These are phyloP conservation scores for Triplophysa tibetana DNA, from an alignment of 2,113 vertebrate genomes.

Conservation along the genomic window DNA sequence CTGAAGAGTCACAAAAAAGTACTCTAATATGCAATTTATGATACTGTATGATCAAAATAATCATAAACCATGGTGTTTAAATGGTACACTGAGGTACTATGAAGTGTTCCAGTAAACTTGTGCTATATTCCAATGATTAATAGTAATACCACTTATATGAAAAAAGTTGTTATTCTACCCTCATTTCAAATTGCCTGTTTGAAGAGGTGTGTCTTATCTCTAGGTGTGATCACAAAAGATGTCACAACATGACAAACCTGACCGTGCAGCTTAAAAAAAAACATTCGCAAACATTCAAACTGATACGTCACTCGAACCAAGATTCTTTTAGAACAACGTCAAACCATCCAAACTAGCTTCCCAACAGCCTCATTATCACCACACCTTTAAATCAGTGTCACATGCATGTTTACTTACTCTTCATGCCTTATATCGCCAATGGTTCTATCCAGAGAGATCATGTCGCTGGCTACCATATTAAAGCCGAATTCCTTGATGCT, in stretches of 20 bases:
- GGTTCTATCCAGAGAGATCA: slow-evolving; percentile 95
- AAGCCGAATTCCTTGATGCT: slow-evolving; percentile 99
- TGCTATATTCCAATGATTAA: too few species aligned
- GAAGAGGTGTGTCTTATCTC: not conserved
- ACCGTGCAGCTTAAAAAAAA: not conserved
- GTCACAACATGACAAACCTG: not conserved
- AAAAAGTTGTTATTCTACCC: too few species aligned
- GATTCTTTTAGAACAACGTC: not conserved
- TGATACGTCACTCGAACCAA: not conserved
- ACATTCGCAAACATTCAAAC: not conserved
- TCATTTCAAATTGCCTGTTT: not conserved
- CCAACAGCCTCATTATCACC: not conserved
- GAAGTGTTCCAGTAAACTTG: not conserved
- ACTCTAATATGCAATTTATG: too few species aligned
- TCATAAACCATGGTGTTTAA: not conserved
- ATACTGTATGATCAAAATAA: too few species aligned
- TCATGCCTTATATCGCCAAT: slow-evolving; percentile 91
- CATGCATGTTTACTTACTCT: slow-evolving; percentile 82
- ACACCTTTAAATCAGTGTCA: not conserved
- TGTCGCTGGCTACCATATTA: slow-evolving; percentile 99
- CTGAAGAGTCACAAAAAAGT: too few species aligned
- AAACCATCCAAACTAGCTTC: not conserved
- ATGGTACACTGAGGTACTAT: not conserved
- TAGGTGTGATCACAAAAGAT: not conserved
- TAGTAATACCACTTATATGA: too few species aligned